Evolutionary conservation across 2,888 invertebrate species (phyloP).

Genomic region (Mythimna lalbum): DNA sequence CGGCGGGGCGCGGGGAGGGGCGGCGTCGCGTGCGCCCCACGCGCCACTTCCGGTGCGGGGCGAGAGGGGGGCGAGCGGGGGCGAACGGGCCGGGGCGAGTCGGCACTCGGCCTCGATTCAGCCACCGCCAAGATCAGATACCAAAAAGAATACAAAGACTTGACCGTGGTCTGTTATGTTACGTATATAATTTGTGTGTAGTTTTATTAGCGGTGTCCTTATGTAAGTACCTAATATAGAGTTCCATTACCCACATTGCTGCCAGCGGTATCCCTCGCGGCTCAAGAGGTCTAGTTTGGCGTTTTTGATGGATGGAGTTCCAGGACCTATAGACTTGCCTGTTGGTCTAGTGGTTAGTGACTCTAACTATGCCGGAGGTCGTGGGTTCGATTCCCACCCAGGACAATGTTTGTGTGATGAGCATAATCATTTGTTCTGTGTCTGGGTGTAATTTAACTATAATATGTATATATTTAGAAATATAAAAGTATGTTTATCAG

Average conservation of each 20-base stretch:
- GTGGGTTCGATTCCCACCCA: too few relatives aligned
- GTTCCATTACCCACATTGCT: slow-evolving; percentile 4
- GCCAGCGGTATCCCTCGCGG: background rate
- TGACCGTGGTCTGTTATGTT: slow-evolving; percentile 71
- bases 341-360: too few relatives aligned
- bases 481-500: too few relatives aligned
- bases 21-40: slow-evolving; percentile 83
- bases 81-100: slow-evolving; percentile 44
- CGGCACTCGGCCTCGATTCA: slow-evolving; percentile 83
- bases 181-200: slow-evolving; percentile 67
- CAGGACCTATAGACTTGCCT: too few relatives aligned
- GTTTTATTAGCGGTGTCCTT: slow-evolving; percentile 77
- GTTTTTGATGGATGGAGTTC: slow-evolving; percentile 30
- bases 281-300: slow-evolving; percentile 12
- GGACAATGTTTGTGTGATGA: too few relatives aligned
- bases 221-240: slow-evolving; percentile 30
- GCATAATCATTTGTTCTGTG: too few relatives aligned
- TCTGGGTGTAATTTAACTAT: too few relatives aligned
- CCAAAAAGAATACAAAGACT: slow-evolving; percentile 74
- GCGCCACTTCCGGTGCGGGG: slow-evolving; percentile 81
- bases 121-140: slow-evolving; percentile 81
- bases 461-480: too few relatives aligned
- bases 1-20: slow-evolving; percentile 31
- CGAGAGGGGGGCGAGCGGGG: slow-evolving; percentile 32
- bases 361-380: too few relatives aligned